Base-by-base conservation (phyloP, 1,140 invertebrate genomes). In the Colletes latitarsis region DNA sequence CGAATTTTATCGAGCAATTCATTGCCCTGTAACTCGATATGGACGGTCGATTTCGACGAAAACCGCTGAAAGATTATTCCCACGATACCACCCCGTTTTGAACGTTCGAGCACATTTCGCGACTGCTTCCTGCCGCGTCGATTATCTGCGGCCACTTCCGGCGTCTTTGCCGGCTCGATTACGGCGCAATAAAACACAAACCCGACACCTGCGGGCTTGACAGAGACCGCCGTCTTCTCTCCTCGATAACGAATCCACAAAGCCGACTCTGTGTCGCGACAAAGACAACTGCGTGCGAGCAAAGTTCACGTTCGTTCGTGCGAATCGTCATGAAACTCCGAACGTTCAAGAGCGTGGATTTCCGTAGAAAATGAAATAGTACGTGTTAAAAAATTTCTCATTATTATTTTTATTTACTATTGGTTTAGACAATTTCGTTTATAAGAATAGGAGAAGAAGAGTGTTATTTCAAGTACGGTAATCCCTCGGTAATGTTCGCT, bases 111-210 rank as follows among this genome's bases (percentile, higher is more conserved):
- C 19, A 57, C 21, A 6, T 89, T 85, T 81, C 85, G 85, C 84
- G 78, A 67, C 82, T 70, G 84, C 83, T 91, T 90, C 83, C 84
- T 84, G 80, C 75, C 72, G 64, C 75, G 82, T 83, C 66, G 86
- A 46, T 87, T 91, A 89, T 92, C 89, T 88, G 82, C 82, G 73
- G 81, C 82, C 86, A 87, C 86, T 91, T 92, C 91, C 91, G 91
- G 89, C 88, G 85, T 89, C 87, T 85, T 63, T 82, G 87, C 84
- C 84, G 87, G 78, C 88, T 92, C 90, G 91, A 91, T 91, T 92
- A 88, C 86, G 84, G 77, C 69, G 88, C 89, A 90, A 92, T 92
- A 92, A 92, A 92, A 90, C 86, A 90, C 81, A 83, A 82, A 82
- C 83, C 69, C 83, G 86, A 83, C 91, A 92, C 91, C 92, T 92